Conservation (phyloP, 2,797 vertebrate genomes). For the Loris lydekkerianus region DNA sequence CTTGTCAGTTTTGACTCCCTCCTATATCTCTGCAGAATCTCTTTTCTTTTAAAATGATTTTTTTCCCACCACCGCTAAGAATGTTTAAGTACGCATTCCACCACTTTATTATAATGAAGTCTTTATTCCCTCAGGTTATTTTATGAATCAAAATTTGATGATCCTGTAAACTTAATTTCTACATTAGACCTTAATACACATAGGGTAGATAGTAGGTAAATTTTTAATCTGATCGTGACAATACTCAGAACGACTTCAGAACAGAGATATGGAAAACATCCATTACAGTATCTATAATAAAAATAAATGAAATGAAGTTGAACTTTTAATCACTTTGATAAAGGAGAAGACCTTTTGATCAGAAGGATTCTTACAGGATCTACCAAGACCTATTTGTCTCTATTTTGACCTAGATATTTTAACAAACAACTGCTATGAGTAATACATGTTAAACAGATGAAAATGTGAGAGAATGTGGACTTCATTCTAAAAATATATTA, state of each 20-base stretch:
- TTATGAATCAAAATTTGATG: constrained; percentile 64
- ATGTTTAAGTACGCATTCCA: constrained; percentile 62
- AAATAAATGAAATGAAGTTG: constrained; percentile 43
- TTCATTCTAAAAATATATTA: constrained; percentile 11
- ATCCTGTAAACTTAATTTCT: constrained; percentile 62
- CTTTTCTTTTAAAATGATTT: background rate
- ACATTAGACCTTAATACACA: constrained; percentile 36
- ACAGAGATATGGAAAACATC: background rate
- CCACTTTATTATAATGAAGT: constrained; percentile 61
- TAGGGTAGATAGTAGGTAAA: background rate
- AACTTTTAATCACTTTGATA: constrained; percentile 28
- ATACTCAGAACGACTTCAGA: constrained; percentile 41
- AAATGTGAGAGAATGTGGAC: background rate
- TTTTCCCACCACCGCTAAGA: constrained; percentile 31
- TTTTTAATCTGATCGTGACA: constrained; percentile 46
- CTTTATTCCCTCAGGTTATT: background rate
- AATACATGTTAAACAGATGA: background rate
- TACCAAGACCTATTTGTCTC: background rate
- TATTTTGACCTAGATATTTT: constrained; percentile 15
- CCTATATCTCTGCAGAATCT: constrained; percentile 29
- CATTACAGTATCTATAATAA: constrained; percentile 39
- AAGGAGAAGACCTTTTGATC: background rate
- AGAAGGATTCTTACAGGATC: background rate
- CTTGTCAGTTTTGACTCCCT: background rate
- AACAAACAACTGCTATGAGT: background rate